A percentile compares a stretch with the other conserved stretches of the same genome.
These are phyloP conservation scores for Matsumurasca onukii DNA, from an alignment of 1,140 invertebrate genomes.

Conservation along the genomic window DNA sequence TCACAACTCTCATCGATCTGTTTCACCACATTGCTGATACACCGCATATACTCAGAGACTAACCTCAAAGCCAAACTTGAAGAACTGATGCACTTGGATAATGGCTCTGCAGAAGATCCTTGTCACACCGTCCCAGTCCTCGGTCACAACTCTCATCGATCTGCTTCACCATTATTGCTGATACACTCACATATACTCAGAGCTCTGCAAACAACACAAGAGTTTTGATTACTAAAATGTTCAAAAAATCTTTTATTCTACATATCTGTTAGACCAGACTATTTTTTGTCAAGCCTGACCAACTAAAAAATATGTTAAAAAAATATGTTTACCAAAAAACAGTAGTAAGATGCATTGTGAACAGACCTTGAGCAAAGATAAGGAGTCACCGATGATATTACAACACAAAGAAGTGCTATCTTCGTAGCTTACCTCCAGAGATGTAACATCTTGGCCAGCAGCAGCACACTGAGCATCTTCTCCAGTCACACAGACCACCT, in stretches of 20 bases:
- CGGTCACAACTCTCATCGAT: slow-evolving; percentile 55
- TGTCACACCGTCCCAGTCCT: slow-evolving; percentile 57
- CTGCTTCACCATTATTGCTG: slow-evolving; percentile 57
- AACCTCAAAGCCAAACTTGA: slow-evolving; percentile 86
- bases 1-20: slow-evolving; percentile 57
- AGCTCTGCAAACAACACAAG: slow-evolving; percentile 57
- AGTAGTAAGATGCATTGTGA: too few species aligned
- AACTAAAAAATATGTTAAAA: neutral
- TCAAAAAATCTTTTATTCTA: neutral
- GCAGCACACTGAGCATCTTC: slow-evolving; percentile 71
- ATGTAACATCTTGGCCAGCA: slow-evolving; percentile 76
- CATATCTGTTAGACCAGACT: too few species aligned
- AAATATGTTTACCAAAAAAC: neutral
- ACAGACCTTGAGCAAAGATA: slow-evolving; percentile 65
- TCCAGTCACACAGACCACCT: slow-evolving; percentile 77
- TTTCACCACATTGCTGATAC: slow-evolving; percentile 58
- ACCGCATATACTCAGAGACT: too few species aligned
- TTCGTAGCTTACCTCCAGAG: slow-evolving; percentile 57
- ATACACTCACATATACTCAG: slow-evolving; percentile 62
- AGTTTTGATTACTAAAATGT: slow-evolving; percentile 25
- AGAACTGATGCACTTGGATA: slow-evolving; percentile 82
- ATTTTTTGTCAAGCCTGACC: neutral
- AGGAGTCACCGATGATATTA: slow-evolving; percentile 59
- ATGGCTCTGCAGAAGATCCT: slow-evolving; percentile 56
- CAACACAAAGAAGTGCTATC: slow-evolving; percentile 32